phyloP scores from a whole-genome alignment of 1,140 invertebrate genomes.

The Drosophila prosaltans region DNA sequence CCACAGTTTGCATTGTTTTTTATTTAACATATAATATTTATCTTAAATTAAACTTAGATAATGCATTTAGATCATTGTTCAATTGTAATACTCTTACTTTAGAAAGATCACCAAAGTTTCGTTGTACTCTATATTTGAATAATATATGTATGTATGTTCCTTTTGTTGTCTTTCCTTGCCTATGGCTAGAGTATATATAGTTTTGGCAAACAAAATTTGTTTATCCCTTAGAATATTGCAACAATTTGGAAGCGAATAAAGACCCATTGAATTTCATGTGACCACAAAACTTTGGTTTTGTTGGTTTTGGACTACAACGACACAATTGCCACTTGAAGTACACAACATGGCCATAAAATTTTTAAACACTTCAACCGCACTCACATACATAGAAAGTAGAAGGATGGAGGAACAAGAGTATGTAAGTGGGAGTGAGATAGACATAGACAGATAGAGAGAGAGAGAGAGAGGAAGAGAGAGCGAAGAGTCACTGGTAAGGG shows the following conservation, averaged over 20 bases:
- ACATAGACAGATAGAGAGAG: no score
- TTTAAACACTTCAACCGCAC: slow-evolving; percentile 53
- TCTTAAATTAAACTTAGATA: no score
- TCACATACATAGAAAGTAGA: neutral
- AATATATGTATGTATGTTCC: no score
- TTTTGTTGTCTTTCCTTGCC: neutral
- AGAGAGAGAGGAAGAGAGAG: neutral
- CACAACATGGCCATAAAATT: slow-evolving; percentile 64
- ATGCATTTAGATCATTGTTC: no score
- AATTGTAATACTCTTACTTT: no score
- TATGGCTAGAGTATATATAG: neutral
- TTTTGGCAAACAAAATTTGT: neutral
- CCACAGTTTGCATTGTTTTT: no score
- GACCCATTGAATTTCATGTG: slow-evolving; percentile 49
- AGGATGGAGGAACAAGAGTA: no score
- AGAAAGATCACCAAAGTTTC: no score
- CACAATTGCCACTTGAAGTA: slow-evolving; percentile 67
- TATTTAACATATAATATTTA: no score
- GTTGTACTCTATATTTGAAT: no score
- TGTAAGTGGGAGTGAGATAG: no score
- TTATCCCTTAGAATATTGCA: slow-evolving; percentile 31
- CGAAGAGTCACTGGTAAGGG: no score
- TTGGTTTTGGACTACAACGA: slow-evolving; percentile 24
- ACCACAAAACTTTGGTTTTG: slow-evolving; percentile 48
- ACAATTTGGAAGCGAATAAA: slow-evolving; percentile 34